Percentiles rank a stretch among this genome's conserved stretches.
phyloP scores from a whole-genome alignment of 2,888 invertebrate species.

The Napeogenes inachia region DNA sequence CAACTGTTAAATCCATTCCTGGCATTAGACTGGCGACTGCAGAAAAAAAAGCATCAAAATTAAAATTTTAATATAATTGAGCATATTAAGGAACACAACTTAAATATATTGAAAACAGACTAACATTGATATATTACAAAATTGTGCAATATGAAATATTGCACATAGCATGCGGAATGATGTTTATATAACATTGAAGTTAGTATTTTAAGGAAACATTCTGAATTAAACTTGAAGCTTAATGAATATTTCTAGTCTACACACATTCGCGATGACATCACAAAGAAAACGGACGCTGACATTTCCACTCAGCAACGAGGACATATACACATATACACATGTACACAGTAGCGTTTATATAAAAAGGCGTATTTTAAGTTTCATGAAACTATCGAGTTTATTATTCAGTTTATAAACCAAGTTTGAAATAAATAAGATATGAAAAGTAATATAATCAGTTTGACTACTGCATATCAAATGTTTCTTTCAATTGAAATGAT shows the following conservation, averaged over 20 bases:
- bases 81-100: too few species aligned
- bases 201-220: slow-evolving; percentile 7
- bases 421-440: neutral
- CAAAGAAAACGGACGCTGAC: slow-evolving; percentile 21
- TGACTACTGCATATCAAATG: too few species aligned
- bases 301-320: slow-evolving; percentile 22
- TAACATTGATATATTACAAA: too few species aligned
- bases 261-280: slow-evolving; percentile 19
- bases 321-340: slow-evolving; percentile 16
- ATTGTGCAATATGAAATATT: neutral
- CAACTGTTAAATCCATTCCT: slow-evolving; percentile 79
- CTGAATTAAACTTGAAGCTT: slow-evolving; percentile 21
- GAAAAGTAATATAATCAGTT: too few species aligned
- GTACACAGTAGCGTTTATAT: slow-evolving; percentile 16
- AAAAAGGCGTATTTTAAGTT: slow-evolving; percentile 15
- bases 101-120: too few species aligned
- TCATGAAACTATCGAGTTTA: slow-evolving; percentile 20
- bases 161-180: neutral
- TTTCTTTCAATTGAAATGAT: too few species aligned
- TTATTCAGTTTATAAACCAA: neutral
- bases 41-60: slow-evolving; percentile 27
- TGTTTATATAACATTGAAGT: neutral
- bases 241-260: slow-evolving; percentile 18
- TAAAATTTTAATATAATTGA: too few species aligned
- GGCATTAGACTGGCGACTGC: slow-evolving; percentile 75